phyloP scores from a whole-genome alignment of 2,888 invertebrate genomes.

The Cremastobaeus sp. region DNA sequence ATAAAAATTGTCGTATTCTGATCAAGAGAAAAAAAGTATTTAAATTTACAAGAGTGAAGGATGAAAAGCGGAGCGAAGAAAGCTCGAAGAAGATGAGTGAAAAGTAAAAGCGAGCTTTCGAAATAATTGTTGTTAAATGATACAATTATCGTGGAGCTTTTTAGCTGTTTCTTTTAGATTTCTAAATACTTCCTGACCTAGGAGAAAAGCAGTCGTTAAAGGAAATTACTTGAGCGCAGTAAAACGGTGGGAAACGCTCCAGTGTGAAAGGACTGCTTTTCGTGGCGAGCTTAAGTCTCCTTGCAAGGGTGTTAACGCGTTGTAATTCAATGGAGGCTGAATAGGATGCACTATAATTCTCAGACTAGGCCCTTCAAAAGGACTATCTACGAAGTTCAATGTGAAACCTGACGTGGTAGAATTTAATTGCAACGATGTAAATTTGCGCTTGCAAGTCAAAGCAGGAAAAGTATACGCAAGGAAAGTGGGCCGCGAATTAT shows the following conservation, averaged over 20 bases:
- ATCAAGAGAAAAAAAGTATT: slow-evolving; percentile 17
- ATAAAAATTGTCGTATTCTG: slow-evolving; percentile 12
- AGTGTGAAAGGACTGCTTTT: slow-evolving; percentile 50
- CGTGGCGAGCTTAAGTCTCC: slow-evolving; percentile 53
- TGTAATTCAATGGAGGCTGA: slow-evolving; percentile 54
- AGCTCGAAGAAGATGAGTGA: neutral
- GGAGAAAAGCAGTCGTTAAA: slow-evolving; percentile 57
- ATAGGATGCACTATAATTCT: slow-evolving; percentile 48
- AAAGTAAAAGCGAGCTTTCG: slow-evolving; percentile 34
- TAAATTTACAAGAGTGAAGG: slow-evolving; percentile 25
- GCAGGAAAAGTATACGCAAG: slow-evolving; percentile 26
- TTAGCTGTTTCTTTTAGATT: slow-evolving; percentile 58
- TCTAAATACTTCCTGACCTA: slow-evolving; percentile 58
- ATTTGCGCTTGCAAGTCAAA: slow-evolving; percentile 21
- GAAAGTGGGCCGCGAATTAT: slow-evolving; percentile 15
- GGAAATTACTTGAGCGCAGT: slow-evolving; percentile 52
- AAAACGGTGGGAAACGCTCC: slow-evolving; percentile 43
- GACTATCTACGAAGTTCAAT: slow-evolving; percentile 41
- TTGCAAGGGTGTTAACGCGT: slow-evolving; percentile 57
- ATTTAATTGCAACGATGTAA: slow-evolving; percentile 55
- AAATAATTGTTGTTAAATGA: slow-evolving; percentile 55
- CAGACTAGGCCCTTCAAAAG: slow-evolving; percentile 44
- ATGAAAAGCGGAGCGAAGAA: neutral
- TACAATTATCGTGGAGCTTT: slow-evolving; percentile 46
- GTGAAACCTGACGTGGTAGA: slow-evolving; percentile 45